Evolutionary conservation across 2,797 vertebrate genomes (phyloP).

Genomic region (Macropodus opercularis): DNA sequence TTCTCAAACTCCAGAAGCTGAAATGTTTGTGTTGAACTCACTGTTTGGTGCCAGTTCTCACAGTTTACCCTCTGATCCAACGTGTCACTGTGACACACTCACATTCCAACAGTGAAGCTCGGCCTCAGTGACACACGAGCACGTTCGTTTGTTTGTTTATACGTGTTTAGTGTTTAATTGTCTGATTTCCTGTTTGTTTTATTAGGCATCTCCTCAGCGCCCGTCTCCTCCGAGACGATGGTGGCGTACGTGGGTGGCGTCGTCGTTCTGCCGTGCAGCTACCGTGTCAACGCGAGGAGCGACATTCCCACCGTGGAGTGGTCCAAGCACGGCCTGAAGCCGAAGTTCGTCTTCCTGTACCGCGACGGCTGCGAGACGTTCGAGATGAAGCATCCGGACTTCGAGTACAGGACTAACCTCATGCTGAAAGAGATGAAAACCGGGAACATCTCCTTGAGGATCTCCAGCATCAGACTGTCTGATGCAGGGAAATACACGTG

Average conservation of each 20-base stretch:
- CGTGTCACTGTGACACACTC: too few relatives aligned
- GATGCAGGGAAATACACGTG: conserved; percentile 31
- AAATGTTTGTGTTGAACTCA: too few relatives aligned
- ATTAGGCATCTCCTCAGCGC: neutral
- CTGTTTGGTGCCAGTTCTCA: too few relatives aligned
- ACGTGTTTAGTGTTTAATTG: too few relatives aligned
- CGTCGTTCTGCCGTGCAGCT: conserved; percentile 31
- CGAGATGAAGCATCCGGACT: conserved; percentile 37
- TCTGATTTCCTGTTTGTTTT: neutral
- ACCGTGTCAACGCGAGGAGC: fast-evolving
- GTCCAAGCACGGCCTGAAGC: conserved; percentile 29
- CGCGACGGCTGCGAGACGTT: conserved; percentile 22
- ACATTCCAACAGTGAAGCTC: too few relatives aligned
- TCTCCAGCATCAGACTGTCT: conserved; percentile 29
- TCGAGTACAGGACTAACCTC: conserved; percentile 34
- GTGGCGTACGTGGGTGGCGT: neutral
- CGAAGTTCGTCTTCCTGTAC: conserved; percentile 17
- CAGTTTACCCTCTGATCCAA: too few relatives aligned
- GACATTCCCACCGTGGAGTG: conserved; percentile 48
- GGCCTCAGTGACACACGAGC: too few relatives aligned
- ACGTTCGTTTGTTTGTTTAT: too few relatives aligned
- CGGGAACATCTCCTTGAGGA: conserved; percentile 35
- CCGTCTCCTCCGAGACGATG: neutral
- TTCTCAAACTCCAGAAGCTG: too few relatives aligned
- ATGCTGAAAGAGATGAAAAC: neutral